phyloP scores from a whole-genome alignment of 1,140 invertebrate species.

The Aphis craccivora region DNA sequence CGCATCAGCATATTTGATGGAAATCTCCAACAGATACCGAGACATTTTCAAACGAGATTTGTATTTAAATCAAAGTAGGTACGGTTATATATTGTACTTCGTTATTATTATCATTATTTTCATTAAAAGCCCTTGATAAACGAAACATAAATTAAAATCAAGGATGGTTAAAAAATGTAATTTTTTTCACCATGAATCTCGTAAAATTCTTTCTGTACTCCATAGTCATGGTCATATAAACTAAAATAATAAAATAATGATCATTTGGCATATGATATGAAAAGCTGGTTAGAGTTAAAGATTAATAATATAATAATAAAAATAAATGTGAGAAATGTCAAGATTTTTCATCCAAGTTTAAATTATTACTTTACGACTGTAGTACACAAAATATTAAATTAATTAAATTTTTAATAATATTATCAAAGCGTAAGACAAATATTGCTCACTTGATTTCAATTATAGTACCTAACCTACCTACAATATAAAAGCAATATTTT shows the following conservation, averaged over 20 bases:
- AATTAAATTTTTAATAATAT: neutral
- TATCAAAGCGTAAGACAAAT: neutral
- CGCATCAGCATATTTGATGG: neutral
- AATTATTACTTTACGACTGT: neutral
- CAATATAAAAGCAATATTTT: neutral
- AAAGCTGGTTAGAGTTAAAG: neutral
- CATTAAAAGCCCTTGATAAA: conserved; percentile 32
- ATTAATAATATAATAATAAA: neutral
- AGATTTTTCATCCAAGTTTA: neutral
- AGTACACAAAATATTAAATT: neutral
- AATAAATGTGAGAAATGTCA: neutral
- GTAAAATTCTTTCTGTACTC: neutral
- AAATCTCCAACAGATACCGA: neutral
- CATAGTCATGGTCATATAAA: neutral
- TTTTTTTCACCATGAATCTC: conserved; percentile 43
- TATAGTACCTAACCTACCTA: neutral
- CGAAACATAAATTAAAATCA: conserved; percentile 42
- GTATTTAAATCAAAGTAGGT: neutral
- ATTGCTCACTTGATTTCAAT: neutral
- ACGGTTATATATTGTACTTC: neutral
- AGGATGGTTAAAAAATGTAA: conserved; percentile 33
- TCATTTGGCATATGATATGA: neutral
- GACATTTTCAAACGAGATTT: neutral
- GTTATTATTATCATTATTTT: neutral
- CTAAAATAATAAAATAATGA: neutral